Conservation (phyloP, 2,888 invertebrate genomes). For the Drosophila quinaria region DNA sequence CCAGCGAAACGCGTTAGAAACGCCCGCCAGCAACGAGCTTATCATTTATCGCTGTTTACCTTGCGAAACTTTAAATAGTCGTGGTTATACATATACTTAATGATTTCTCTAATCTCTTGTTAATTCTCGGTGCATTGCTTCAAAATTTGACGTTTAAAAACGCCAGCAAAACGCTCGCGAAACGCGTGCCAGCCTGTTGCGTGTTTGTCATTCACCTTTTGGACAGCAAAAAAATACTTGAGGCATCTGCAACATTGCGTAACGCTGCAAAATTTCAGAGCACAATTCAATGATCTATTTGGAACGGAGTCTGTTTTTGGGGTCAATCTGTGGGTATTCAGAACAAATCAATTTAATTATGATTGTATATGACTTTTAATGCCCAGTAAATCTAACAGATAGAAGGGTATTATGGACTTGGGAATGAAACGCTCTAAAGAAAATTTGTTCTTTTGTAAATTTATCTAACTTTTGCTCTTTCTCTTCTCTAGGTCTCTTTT, state of each 20-base stretch:
- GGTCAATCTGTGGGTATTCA: constrained; percentile 43
- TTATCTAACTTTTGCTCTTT: neutral
- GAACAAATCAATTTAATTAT: constrained; percentile 57
- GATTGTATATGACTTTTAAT: constrained; percentile 15
- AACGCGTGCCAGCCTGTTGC: constrained; percentile 26
- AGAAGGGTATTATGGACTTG: neutral
- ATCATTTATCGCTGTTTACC: neutral
- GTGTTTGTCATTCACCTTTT: constrained; percentile 28
- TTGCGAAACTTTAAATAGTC: neutral
- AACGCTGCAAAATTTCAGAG: constrained; percentile 33
- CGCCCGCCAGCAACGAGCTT: constrained; percentile 9
- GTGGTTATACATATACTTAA: neutral
- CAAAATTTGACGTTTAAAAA: constrained; percentile 15
- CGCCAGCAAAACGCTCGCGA: neutral
- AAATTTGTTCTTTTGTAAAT: neutral
- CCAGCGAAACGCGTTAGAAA: neutral
- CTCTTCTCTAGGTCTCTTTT: neutral
- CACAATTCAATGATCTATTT: constrained; percentile 44
- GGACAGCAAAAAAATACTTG: neutral
- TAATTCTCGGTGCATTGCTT: neutral
- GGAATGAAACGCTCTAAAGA: too few relatives aligned
- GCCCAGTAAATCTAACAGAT: neutral
- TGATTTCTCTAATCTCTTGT: constrained; percentile 5
- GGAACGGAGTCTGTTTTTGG: neutral
- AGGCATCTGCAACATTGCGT: constrained; percentile 32